phyloP scores from a whole-genome alignment of 2,888 invertebrate genomes.

The Uropetala carovei region DNA sequence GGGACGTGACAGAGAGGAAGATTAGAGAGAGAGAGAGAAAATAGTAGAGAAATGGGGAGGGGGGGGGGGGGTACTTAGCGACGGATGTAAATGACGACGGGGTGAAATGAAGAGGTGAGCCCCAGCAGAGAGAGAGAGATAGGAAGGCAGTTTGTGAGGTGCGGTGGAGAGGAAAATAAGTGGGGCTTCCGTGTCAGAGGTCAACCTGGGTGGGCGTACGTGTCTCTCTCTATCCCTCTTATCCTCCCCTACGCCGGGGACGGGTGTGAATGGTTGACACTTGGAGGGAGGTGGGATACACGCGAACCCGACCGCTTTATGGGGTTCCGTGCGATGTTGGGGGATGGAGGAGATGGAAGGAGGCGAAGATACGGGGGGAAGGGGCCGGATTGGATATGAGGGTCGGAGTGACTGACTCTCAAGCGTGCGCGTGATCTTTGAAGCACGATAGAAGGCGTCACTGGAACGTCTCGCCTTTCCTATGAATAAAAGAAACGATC shows the following conservation, averaged over 20 bases:
- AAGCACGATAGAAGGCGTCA: conserved; percentile 34
- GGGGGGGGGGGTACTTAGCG: neutral
- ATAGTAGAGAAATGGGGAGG: neutral
- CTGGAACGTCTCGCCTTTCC: conserved; percentile 48
- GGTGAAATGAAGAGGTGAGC: conserved; percentile 39
- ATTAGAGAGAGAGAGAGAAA: neutral
- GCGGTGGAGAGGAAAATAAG: neutral
- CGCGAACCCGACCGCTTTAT: conserved; percentile 42
- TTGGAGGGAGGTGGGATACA: neutral
- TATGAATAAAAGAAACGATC: conserved; percentile 22
- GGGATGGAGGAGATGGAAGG: neutral
- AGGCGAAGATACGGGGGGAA: neutral
- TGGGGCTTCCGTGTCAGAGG: conserved; percentile 44
- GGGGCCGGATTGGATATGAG: neutral
- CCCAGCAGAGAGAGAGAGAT: neutral
- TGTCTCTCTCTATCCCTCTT: neutral
- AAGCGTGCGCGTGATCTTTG: conserved; percentile 26
- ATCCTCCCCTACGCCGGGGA: neutral
- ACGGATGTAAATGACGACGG: neutral
- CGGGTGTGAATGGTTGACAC: neutral
- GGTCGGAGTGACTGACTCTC: neutral
- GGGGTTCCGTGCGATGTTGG: neutral
- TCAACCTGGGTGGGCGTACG: neutral
- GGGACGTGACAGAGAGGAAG: neutral
- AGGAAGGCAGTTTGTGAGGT: neutral